A percentile compares a stretch with the other conserved stretches of the same genome.
Conservation (phyloP, 2,888 invertebrate genomes). For the Oscheius sp. region DNA sequence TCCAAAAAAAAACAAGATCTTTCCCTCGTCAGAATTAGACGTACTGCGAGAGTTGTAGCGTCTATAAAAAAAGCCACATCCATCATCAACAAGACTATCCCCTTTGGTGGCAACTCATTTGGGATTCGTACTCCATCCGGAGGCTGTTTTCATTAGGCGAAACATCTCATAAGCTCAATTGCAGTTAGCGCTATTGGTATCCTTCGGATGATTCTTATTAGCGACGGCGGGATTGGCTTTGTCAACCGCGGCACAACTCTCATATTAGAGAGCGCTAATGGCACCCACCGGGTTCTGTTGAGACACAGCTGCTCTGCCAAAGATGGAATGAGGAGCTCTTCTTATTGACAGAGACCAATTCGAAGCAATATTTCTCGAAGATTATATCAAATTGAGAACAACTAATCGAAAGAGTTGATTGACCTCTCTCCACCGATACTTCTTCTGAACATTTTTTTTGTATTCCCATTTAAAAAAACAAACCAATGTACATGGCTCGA, state of each 20-base stretch:
- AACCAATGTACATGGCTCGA: conserved; percentile 48
- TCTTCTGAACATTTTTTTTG: conserved; percentile 37
- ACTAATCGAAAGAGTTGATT: conserved; percentile 39
- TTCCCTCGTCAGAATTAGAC: too few species aligned
- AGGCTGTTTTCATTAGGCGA: background rate
- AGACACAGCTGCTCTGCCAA: conserved; percentile 64
- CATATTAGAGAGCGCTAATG: conserved; percentile 24
- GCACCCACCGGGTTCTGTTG: conserved; percentile 61
- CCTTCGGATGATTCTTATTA: conserved; percentile 28
- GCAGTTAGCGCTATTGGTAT: conserved; percentile 17
- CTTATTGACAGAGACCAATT: conserved; percentile 57
- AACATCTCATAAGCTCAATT: conserved; percentile 8
- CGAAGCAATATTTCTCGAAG: conserved; percentile 65
- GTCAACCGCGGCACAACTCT: conserved; percentile 26
- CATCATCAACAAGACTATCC: background rate
- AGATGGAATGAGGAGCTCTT: conserved; percentile 50
- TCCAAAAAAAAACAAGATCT: too few species aligned
- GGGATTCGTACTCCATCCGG: conserved; percentile 7
- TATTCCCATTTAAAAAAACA: conserved; percentile 6
- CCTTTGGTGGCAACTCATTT: conserved; percentile 1
- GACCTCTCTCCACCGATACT: conserved; percentile 38
- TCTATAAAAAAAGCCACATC: too few species aligned
- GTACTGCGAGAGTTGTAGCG: too few species aligned
- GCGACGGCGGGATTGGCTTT: conserved; percentile 29
- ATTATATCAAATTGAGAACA: conserved; percentile 65